Percentiles rank a stretch among this genome's conserved stretches.
Evolutionary conservation across 2,113 vertebrate species (phyloP).

Genomic region (Seriola rivoliana): DNA sequence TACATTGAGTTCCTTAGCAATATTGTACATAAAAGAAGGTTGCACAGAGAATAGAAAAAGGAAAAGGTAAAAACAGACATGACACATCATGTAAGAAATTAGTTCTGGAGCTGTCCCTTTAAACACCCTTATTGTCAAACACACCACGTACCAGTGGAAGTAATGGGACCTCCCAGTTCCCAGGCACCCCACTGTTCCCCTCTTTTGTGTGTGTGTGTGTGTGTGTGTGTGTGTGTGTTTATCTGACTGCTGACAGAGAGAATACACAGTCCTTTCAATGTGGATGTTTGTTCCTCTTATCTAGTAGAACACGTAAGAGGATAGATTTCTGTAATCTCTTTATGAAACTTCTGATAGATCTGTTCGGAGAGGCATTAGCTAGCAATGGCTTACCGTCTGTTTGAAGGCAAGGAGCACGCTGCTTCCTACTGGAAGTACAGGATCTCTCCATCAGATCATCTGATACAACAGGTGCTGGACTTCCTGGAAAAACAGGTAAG

Average conservation of each 20-base stretch:
- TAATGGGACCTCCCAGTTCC: slow-evolving; percentile 1
- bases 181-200: slow-evolving; percentile 3
- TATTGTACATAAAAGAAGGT: background rate
- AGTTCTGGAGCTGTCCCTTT: slow-evolving; percentile 35
- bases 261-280: background rate
- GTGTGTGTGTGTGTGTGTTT: background rate
- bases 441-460: slow-evolving; percentile 77
- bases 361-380: background rate
- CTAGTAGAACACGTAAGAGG: background rate
- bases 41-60: background rate
- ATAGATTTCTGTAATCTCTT: background rate
- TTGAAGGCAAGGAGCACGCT: slow-evolving; percentile 84
- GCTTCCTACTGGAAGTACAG: slow-evolving; percentile 86
- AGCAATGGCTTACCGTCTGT: slow-evolving; percentile 85
- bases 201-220: background rate
- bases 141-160: background rate
- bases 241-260: background rate
- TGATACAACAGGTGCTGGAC: slow-evolving; percentile 77
- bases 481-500: slow-evolving; percentile 85
- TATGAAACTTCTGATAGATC: background rate
- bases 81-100: too few species aligned
- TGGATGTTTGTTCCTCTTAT: background rate
- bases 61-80: background rate
- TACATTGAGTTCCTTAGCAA: background rate
- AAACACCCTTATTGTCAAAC: slow-evolving; percentile 47